Evolutionary conservation across 2,113 vertebrate genomes (phyloP).

Genomic region (Leptodactylus fuscus): DNA sequence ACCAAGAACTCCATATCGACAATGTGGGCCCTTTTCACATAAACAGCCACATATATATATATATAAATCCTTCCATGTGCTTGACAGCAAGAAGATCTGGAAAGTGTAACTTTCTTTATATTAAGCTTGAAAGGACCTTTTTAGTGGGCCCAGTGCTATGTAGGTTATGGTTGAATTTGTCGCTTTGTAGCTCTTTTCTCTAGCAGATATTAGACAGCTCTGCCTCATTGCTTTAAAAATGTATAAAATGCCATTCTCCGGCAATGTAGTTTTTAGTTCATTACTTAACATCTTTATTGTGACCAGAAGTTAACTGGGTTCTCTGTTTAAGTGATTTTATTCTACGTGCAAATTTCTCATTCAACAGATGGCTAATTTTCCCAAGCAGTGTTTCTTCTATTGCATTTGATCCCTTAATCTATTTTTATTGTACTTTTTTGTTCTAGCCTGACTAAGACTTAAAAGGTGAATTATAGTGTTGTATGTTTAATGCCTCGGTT

Average conservation of each 20-base stretch:
- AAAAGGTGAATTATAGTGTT: conserved; percentile 51
- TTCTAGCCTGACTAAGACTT: conserved; percentile 39
- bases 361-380: conserved; percentile 60
- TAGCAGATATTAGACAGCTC: too few relatives aligned
- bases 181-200: too few relatives aligned
- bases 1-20: too few relatives aligned
- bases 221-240: neutral
- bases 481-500: conserved; percentile 48
- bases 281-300: conserved; percentile 52
- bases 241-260: conserved; percentile 3
- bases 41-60: too few relatives aligned
- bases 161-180: too few relatives aligned
- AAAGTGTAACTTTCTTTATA: too few relatives aligned
- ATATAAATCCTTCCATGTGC: too few relatives aligned
- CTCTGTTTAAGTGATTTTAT: conserved; percentile 42
- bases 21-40: too few relatives aligned
- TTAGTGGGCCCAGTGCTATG: too few relatives aligned
- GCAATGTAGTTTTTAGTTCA: conserved; percentile 35
- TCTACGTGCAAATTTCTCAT: conserved; percentile 44
- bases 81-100: too few relatives aligned
- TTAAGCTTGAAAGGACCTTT: too few relatives aligned
- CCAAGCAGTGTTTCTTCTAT: conserved; percentile 51
- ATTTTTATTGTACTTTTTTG: conserved; percentile 58
- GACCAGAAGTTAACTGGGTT: conserved; percentile 46
- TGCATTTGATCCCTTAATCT: conserved; percentile 55